phyloP scores from a whole-genome alignment of 2,888 invertebrate species.

The Oscheius sp. region DNA sequence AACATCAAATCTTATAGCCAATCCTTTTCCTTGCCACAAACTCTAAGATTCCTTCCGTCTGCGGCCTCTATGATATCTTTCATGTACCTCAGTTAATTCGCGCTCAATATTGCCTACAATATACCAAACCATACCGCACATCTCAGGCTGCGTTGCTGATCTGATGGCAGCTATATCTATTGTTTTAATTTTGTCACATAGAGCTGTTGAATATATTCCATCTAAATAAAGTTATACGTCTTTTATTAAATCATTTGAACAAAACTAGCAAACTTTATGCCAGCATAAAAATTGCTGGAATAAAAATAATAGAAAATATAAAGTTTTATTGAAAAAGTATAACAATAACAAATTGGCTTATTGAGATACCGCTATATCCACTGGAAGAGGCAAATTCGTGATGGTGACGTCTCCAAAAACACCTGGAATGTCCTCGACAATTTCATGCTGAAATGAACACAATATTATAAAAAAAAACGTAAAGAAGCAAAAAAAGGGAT shows the following conservation, averaged over 20 bases:
- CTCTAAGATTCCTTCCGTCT: neutral
- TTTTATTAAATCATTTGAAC: neutral
- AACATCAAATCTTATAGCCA: constrained; percentile 11
- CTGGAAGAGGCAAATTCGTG: constrained; percentile 5
- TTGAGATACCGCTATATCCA: neutral
- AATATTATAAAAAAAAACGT: too few species aligned
- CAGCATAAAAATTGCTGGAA: too few species aligned
- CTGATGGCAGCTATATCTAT: constrained; percentile 12
- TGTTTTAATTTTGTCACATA: constrained; percentile 20
- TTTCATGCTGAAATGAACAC: neutral
- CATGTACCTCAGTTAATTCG: constrained; percentile 20
- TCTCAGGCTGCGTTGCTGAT: constrained; percentile 30
- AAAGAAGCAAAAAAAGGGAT: neutral
- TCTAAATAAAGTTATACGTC: constrained; percentile 12
- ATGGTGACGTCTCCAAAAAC: constrained; percentile 22
- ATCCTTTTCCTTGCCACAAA: neutral
- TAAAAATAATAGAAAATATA: neutral
- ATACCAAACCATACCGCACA: constrained; percentile 7
- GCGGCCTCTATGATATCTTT: constrained; percentile 15
- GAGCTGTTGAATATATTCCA: neutral
- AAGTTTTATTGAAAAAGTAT: neutral
- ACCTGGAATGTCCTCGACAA: neutral
- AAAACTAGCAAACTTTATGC: neutral
- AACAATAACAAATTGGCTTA: neutral
- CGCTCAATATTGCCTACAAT: constrained; percentile 29